phyloP scores from a whole-genome alignment of 64 coral and sea anemone genomes.

The Acropora tenuis region DNA sequence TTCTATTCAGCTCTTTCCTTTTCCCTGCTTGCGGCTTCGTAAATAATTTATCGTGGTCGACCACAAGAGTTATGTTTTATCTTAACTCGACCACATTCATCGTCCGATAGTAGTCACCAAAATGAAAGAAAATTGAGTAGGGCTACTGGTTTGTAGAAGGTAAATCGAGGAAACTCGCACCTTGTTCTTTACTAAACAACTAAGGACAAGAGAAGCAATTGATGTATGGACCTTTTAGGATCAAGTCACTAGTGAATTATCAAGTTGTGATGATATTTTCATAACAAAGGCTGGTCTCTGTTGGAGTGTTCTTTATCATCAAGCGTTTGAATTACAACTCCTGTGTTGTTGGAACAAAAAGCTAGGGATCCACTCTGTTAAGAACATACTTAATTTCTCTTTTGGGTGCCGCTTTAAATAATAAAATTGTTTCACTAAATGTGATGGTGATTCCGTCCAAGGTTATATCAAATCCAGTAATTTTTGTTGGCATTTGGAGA shows the following conservation, averaged over 20 bases:
- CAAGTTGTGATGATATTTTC: slow-evolving; percentile 30
- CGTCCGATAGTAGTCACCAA: not conserved
- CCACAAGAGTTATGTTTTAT: slow-evolving; percentile 21
- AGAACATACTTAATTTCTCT: not conserved
- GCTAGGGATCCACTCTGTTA: no score
- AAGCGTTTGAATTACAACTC: slow-evolving; percentile 27
- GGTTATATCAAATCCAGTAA: no score
- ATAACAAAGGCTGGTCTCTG: slow-evolving; percentile 9
- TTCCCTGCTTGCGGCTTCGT: not conserved
- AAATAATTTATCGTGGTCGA: slow-evolving; percentile 27
- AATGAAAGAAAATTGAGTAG: not conserved
- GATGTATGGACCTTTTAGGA: not conserved
- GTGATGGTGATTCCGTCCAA: no score
- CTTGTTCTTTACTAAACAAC: no score
- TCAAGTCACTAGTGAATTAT: not conserved
- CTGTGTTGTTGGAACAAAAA: not conserved
- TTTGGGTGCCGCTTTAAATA: no score
- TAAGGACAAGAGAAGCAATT: not conserved
- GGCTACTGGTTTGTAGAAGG: not conserved
- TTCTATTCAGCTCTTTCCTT: no score
- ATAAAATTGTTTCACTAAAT: no score
- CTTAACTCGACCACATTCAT: slow-evolving; percentile 23
- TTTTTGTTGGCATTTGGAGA: no score
- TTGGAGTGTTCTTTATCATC: slow-evolving; percentile 11
- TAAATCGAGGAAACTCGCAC: not conserved